Base-by-base conservation (phyloP, 2,888 invertebrate species). In the Hirtodrosophila duncani region DNA sequence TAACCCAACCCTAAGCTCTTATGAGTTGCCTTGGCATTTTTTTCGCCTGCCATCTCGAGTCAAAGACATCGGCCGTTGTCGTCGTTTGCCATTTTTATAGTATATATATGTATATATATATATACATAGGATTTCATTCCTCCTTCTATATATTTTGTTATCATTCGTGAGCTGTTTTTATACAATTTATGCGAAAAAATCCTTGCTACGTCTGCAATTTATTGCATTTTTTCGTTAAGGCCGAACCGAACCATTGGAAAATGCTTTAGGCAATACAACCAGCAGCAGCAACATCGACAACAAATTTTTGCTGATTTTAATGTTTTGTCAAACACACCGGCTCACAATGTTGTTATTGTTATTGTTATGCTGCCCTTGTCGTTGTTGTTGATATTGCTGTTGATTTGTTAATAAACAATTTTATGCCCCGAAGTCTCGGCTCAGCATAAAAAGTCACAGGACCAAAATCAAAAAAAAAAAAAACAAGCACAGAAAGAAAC, bases 111-210 rank as follows among this genome's bases (percentile, higher is more conserved):
- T 31, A 31, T 24, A 14, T 36, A 13, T 16, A 18, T 42, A 30
- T 39, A 43, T 53, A 46, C 46, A 66, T 43, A 48, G 45, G 60
- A 46, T 30, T 60, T 52, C 49, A 56, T 67, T 52, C 53, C 36
- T 42, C 50, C 51, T 45, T 55, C 53, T 62, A 57, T 48, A 43
- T 41, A 61, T 53, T 45, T 41, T 36, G 36, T 42, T 61, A 39
- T 41, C 23, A 8, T 43, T 31, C n/a, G n/a, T n/a, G n/a, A n/a
- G n/a, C n/a, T 31, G 44, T 51, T 56, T 60, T 63, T 57, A 62
- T 63, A 79, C 67, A 81, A 77, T 79, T 77, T 77, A 77, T 77
- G 75, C 79, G 81, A 41, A 79, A 63, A 81, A 81, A 77, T 77
- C 68, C 56, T 57, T 71, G 66, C 75, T 79, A 75, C 81, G 75